Evolutionary conservation across 2,113 vertebrate species (phyloP), one percentile per base, ranked within the genome.

Genomic region (Engraulis encrasicolus): DNA sequence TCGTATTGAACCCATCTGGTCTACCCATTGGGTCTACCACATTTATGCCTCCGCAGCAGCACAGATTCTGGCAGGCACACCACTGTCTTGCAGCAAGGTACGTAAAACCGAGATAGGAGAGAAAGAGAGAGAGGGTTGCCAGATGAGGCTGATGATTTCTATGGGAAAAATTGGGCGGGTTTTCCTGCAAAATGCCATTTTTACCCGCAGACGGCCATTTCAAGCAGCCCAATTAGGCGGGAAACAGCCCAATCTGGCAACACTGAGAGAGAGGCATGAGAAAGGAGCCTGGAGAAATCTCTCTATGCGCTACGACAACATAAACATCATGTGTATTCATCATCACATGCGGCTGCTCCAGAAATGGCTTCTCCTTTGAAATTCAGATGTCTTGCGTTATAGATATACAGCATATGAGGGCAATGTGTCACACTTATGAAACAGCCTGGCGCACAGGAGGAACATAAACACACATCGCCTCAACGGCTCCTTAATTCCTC

Each of bases 301-400:
- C n/a, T n/a, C n/a, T 71, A 3, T 34, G 1, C 12, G 23, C 61
- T 71, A 23, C 11, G 11, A 71, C 31, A 71, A 12, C 61, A 71
- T 71, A 71, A 31, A 71, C 61, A 71, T 23, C 61, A 71, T 71
- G 40, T 45, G 40, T 45, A 34, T 71, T 71, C 27, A 71, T 71
- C 27, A 71, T 71, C 61, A 71, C 27, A 34, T 27, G 17, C 7
- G 12, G 61, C 61, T 71, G 27, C 61, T 15, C 23, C 27, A 31
- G 61, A 23, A 31, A 34, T 71, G 2, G 61, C 9, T 74, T 74
- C 34, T 14, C 23, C 31, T 74, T 34, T n/a, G 31, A 71, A 74
- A 36, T 74, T 74, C 66, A 34, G 66, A 74, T 74, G 31, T 74
- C 31, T 74, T 31, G 27, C 66, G 31, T 5, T 74, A 15, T 20